A percentile compares a stretch with the other conserved stretches of the same genome.
phyloP scores from a whole-genome alignment of 92 coral and sea anemone species.

The Diadumene lineata region DNA sequence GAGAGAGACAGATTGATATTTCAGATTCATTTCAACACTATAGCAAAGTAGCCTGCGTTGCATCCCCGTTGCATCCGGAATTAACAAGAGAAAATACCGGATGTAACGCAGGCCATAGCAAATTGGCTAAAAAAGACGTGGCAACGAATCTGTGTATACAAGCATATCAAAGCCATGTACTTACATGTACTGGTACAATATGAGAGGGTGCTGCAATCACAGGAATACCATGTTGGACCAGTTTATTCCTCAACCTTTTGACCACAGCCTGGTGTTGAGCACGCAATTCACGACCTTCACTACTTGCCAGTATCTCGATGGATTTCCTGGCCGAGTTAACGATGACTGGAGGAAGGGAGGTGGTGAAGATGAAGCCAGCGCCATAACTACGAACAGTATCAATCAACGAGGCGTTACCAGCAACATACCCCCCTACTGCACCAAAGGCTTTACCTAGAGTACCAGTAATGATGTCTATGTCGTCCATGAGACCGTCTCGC shows the following conservation, averaged over 20 bases:
- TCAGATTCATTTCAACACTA: too few species aligned
- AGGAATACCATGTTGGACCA: constrained; percentile 94
- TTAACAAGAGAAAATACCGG: too few species aligned
- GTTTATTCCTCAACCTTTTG: constrained; percentile 80
- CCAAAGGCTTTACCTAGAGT: constrained; percentile 99
- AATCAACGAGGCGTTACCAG: constrained; percentile 75
- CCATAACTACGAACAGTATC: constrained; percentile 98
- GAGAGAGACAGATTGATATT: too few species aligned
- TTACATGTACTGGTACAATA: constrained; percentile 96
- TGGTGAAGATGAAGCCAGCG: constrained; percentile 89
- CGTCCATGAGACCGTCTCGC: constrained; percentile 73
- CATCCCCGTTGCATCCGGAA: too few species aligned
- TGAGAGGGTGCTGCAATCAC: constrained; percentile 94
- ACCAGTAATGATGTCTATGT: constrained; percentile 93
- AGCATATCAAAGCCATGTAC: constrained; percentile 14
- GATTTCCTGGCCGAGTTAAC: constrained; percentile 92
- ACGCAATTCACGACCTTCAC: constrained; percentile 84
- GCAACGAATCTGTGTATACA: not conserved
- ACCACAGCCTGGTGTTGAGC: constrained; percentile 71
- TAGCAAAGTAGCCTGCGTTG: too few species aligned
- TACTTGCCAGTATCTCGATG: constrained; percentile 79
- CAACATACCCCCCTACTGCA: constrained; percentile 94
- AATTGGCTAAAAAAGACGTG: too few species aligned
- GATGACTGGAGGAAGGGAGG: constrained; percentile 91
- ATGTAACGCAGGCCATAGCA: too few species aligned